A percentile compares a stretch with the other conserved stretches of the same genome.
Conservation (phyloP, 2,888 invertebrate genomes). For the Embidobia sp. region DNA sequence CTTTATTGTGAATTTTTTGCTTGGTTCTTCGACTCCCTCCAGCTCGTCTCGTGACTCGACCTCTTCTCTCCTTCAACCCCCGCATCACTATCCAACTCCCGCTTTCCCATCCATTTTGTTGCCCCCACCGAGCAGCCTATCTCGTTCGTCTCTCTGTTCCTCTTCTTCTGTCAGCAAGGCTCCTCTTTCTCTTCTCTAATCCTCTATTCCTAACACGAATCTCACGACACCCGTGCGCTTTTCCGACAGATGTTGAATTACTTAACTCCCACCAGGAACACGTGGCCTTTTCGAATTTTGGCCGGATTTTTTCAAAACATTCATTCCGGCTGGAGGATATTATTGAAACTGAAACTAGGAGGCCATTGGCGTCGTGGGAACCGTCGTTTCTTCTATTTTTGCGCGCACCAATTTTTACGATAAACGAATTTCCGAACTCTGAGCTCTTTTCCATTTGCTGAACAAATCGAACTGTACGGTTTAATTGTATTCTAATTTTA, state of each 20-base stretch:
- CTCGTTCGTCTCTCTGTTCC: conserved; percentile 27
- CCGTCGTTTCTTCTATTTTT: too few species aligned
- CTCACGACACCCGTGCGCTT: conserved; percentile 57
- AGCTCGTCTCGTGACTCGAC: conserved; percentile 63
- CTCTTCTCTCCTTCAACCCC: conserved; percentile 65
- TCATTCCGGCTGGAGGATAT: neutral
- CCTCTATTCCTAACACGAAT: conserved; percentile 49
- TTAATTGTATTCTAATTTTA: too few species aligned
- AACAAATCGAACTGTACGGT: too few species aligned
- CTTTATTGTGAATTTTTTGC: conserved; percentile 69
- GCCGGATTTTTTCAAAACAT: conserved; percentile 45
- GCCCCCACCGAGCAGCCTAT: conserved; percentile 47
- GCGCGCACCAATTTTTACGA: too few species aligned
- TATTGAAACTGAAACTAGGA: conserved; percentile 5
- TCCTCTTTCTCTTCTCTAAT: conserved; percentile 46
- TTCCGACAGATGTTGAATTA: conserved; percentile 66
- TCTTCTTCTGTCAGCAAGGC: conserved; percentile 15
- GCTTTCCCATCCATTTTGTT: conserved; percentile 65
- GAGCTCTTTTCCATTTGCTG: too few species aligned
- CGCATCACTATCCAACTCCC: conserved; percentile 62
- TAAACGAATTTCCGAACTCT: too few species aligned
- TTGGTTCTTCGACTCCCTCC: conserved; percentile 70
- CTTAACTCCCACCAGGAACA: conserved; percentile 49
- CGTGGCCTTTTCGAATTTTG: conserved; percentile 36
- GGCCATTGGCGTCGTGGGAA: conserved; percentile 21